Base-by-base conservation (phyloP, 2,113 vertebrate species). In the Channa maculata region DNA sequence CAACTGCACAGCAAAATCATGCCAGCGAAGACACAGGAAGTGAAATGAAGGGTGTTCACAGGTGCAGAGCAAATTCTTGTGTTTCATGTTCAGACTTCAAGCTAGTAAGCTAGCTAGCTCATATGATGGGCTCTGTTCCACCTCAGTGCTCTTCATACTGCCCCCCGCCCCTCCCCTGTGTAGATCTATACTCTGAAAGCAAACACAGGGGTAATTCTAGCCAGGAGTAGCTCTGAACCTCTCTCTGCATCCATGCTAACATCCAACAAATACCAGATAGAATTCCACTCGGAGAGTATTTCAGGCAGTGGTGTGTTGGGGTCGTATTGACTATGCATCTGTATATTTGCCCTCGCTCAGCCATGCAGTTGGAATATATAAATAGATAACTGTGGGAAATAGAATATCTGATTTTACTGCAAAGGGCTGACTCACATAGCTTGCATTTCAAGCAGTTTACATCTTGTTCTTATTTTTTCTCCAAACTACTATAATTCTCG, bases 341-440 rank as follows among this genome's bases (percentile, higher is more conserved):
- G 77, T 79, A 77, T 85, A 73, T 87, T 88, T 91, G 85, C 79
- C 86, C 88, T 83, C 77, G 75, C 83, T 65, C 82, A 57, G 58
- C 79, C 73, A 77, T 88, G 81, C 83, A 88, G 83, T 74, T 74
- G 45, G 80, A 84, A 91, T 80, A 73, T 88, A 93, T 89, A 92
- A 91, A 92, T 91, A 94, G 92, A 83, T 87, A 85, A 75, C 75
- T 82, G 89, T 88, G 91, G 83, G 88, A 91, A 92, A 86, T 65
- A 38, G 75, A 79, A 89, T 90, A 91, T 92, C 83, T 83, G 85
- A 87, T 90, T 89, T 82, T 87, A 65, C 75, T 68, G 81, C 76
- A 87, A 75, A 82, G 33, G 75, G 68, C 62, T 58, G 52, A 83
- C 87, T 82, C 75, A 51, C 79, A 75, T 68, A 76, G 57, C 75